phyloP scores from a whole-genome alignment of 2,888 invertebrate species.

The Tachystola acroxantha region DNA sequence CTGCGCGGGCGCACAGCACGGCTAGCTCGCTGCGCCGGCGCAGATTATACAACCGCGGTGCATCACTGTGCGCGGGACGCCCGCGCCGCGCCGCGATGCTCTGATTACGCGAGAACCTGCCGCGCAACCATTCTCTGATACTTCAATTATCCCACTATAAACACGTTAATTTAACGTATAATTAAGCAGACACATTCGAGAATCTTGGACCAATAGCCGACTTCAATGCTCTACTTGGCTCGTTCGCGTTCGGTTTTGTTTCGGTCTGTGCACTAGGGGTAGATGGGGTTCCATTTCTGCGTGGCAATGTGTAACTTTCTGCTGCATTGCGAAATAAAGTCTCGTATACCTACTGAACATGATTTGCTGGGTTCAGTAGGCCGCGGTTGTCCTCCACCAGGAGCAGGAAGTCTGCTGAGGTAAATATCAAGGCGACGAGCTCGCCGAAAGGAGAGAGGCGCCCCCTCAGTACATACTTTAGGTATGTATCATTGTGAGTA shows the following conservation, averaged over 20 bases:
- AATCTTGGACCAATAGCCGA: conserved; percentile 44
- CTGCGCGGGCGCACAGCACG: conserved; percentile 30
- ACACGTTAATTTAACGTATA: conserved; percentile 27
- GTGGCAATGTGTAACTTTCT: conserved; percentile 15
- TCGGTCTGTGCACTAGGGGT: conserved; percentile 27
- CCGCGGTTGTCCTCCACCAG: conserved; percentile 44
- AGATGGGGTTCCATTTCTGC: conserved; percentile 16
- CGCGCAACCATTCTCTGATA: conserved; percentile 32
- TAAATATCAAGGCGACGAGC: conserved; percentile 65
- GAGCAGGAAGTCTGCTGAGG: conserved; percentile 60
- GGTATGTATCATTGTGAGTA: no score
- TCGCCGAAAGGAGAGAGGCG: conserved; percentile 39
- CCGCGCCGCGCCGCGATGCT: conserved; percentile 40
- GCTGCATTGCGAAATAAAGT: no score
- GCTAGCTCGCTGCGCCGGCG: conserved; percentile 27
- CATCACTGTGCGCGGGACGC: conserved; percentile 21
- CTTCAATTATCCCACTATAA: conserved; percentile 14
- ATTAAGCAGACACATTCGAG: conserved; percentile 30
- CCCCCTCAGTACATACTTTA: conserved; percentile 23
- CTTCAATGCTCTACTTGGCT: conserved; percentile 51
- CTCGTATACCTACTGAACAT: no score
- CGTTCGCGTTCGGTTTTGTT: conserved; percentile 37
- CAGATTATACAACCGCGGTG: conserved; percentile 44
- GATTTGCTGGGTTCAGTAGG: no score
- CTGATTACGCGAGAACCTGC: conserved; percentile 51